Percentiles rank a stretch among this genome's conserved stretches.
phyloP scores from a whole-genome alignment of 2,888 invertebrate species.

The Hipparchia semele region DNA sequence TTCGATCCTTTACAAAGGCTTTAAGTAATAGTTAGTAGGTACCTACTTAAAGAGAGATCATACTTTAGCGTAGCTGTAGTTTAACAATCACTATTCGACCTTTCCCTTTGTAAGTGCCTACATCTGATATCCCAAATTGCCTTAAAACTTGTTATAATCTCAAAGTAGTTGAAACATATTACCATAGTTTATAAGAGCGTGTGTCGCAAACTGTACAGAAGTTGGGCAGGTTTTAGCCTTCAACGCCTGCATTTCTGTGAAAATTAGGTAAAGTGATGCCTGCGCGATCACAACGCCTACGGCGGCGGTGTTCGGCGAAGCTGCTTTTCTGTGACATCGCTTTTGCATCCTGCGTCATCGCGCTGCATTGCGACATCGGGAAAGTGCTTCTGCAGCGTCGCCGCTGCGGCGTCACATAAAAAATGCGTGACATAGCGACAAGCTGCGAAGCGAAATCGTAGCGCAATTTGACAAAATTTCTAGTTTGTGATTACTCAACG shows the following conservation, averaged over 20 bases:
- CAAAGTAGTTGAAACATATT: constrained; percentile 21
- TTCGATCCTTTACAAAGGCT: no score
- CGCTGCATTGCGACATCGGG: no score
- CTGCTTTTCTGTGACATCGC: constrained; percentile 18
- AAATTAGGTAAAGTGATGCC: constrained; percentile 34
- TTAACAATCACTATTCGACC: neutral
- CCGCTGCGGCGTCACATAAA: no score
- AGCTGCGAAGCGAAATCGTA: no score
- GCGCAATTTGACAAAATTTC: no score
- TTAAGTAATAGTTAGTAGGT: no score
- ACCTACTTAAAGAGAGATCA: no score
- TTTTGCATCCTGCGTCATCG: no score
- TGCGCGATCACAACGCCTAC: constrained; percentile 2
- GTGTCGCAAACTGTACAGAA: constrained; percentile 29
- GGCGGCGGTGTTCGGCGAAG: no score
- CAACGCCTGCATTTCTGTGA: constrained; percentile 35
- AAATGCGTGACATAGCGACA: no score
- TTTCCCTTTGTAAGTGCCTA: neutral
- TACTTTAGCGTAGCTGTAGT: neutral
- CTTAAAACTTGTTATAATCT: constrained; percentile 24
- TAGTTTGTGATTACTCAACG: no score
- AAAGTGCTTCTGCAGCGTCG: no score
- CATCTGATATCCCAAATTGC: constrained; percentile 9
- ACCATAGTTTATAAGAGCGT: constrained; percentile 30
- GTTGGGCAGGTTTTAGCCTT: constrained; percentile 27